Conservation (phyloP, 2,797 vertebrate species). For the Mormyrops attenuatus region DNA sequence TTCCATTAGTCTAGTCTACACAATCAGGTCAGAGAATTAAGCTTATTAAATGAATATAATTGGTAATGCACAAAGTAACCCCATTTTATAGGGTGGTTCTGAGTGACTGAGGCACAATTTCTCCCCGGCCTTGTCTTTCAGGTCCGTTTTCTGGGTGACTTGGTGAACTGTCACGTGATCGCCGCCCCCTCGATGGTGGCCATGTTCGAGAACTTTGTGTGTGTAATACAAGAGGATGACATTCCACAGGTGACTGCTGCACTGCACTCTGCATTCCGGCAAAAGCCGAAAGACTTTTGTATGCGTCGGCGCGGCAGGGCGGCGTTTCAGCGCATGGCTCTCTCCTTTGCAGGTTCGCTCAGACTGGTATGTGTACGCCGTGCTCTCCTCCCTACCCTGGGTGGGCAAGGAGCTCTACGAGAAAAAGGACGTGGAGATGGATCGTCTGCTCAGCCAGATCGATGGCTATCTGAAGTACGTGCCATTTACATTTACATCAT, state of each 20-base stretch:
- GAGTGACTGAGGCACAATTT: neutral
- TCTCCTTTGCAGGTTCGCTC: constrained; percentile 73
- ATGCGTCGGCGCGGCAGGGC: neutral
- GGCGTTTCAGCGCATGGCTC: neutral
- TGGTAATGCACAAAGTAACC: neutral
- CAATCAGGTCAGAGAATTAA: constrained; percentile 5
- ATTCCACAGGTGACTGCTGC: constrained; percentile 77
- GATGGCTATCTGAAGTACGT: constrained; percentile 92
- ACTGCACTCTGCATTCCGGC: neutral
- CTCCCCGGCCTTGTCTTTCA: constrained; percentile 38
- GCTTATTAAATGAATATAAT: neutral
- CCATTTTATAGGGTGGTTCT: neutral
- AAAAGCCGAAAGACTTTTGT: neutral
- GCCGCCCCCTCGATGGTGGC: constrained; percentile 96
- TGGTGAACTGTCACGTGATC: constrained; percentile 97
- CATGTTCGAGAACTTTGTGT: constrained; percentile 97
- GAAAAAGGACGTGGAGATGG: constrained; percentile 98
- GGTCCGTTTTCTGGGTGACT: constrained; percentile 91
- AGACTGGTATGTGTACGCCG: constrained; percentile 92
- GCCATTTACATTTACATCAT: neutral
- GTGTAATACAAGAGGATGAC: constrained; percentile 92
- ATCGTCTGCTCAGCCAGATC: constrained; percentile 84
- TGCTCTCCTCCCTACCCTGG: constrained; percentile 92
- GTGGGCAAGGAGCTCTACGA: constrained; percentile 97
- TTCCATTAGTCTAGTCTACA: neutral